Evolutionary conservation across 2,888 invertebrate species (phyloP).

Genomic region (Eupeodes luniger): DNA sequence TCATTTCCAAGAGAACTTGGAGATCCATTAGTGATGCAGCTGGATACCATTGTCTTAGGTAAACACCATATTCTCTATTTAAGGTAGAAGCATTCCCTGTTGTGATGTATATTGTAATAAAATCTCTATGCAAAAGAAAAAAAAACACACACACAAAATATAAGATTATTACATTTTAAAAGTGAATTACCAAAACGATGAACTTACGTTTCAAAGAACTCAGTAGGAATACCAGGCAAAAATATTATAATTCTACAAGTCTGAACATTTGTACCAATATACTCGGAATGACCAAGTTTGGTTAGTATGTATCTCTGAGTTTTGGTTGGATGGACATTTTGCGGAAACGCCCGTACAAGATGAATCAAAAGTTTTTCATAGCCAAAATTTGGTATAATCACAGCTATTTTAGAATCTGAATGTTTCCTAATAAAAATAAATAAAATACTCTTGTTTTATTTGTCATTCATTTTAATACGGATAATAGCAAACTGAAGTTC

Average conservation of each 20-base stretch:
- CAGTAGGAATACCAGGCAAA: constrained; percentile 36
- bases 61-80: constrained; percentile 36
- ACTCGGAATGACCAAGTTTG: constrained; percentile 39
- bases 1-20: constrained; percentile 48
- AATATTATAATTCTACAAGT: constrained; percentile 31
- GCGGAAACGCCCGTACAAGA: constrained; percentile 44
- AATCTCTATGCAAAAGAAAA: constrained; percentile 23
- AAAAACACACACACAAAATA: no score
- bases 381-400: constrained; percentile 58
- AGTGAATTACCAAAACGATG: background rate
- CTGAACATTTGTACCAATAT: background rate
- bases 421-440: constrained; percentile 19
- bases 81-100: constrained; percentile 14
- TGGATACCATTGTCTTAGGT: constrained; percentile 62
- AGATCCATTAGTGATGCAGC: constrained; percentile 57
- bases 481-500: no score
- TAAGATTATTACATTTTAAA: background rate
- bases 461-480: background rate
- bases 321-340: constrained; percentile 38
- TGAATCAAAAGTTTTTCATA: constrained; percentile 52
- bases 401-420: constrained; percentile 15
- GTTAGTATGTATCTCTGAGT: constrained; percentile 45
- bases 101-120: constrained; percentile 49
- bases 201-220: constrained; percentile 54
- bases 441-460: background rate